Percentiles rank a stretch among this genome's conserved stretches.
Conservation (phyloP, 1,140 invertebrate species). For the Aleiodes sp. region DNA sequence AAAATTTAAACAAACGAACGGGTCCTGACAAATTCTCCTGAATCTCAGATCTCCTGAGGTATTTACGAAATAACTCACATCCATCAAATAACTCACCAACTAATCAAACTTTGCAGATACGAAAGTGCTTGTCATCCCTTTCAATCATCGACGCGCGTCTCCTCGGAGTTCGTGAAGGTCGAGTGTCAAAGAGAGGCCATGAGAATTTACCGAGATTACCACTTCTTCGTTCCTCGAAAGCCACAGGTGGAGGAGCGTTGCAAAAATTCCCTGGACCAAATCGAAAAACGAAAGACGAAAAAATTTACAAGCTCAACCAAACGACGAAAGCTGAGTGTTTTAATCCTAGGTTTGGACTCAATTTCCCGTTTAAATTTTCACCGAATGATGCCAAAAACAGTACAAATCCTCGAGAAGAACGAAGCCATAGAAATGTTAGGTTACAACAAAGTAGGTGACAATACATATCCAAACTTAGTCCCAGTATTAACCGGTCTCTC, state of each 20-base stretch:
- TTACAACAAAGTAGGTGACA: slow-evolving; percentile 85
- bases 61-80: no score
- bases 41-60: no score
- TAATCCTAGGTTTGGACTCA: slow-evolving; percentile 87
- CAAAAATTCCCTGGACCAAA: not conserved
- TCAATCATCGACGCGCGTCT: slow-evolving; percentile 56
- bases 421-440: slow-evolving; percentile 77
- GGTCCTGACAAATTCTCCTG: no score
- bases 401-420: slow-evolving; percentile 70
- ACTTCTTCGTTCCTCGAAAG: slow-evolving; percentile 73
- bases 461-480: slow-evolving; percentile 85
- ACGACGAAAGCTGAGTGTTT: slow-evolving; percentile 68
- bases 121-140: slow-evolving; percentile 61
- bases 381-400: slow-evolving; percentile 81
- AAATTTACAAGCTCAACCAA: slow-evolving; percentile 19
- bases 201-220: slow-evolving; percentile 73
- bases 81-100: no score
- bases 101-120: slow-evolving; percentile 55
- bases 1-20: no score
- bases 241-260: slow-evolving; percentile 49
- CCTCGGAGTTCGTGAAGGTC: slow-evolving; percentile 72
- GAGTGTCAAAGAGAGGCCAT: slow-evolving; percentile 66
- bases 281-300: not conserved
- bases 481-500: slow-evolving; percentile 76
- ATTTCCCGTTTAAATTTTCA: slow-evolving; percentile 87